Conservation (phyloP, 2,797 vertebrate genomes). For the Melanotaenia boesemani region DNA sequence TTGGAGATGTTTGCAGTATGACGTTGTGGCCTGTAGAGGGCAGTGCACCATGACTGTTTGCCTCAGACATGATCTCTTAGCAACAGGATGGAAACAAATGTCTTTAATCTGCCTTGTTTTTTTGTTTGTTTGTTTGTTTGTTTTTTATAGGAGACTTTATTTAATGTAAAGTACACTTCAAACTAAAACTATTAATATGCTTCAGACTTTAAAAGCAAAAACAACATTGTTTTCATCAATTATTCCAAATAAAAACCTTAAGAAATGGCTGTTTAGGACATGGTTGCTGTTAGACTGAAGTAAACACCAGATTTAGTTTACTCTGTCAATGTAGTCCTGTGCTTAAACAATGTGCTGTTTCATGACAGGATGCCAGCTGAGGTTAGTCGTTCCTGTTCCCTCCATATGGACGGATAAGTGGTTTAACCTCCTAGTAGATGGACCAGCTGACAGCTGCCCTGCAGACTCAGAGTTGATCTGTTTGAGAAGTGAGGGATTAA, state of each 20-base stretch:
- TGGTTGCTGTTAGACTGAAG: not conserved
- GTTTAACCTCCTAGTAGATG: constrained; percentile 68
- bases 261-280: not conserved
- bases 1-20: constrained; percentile 53
- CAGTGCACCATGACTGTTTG: constrained; percentile 3
- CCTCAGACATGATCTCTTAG: not conserved
- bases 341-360: constrained; percentile 26
- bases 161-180: not conserved
- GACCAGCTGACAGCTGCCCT: constrained; percentile 41
- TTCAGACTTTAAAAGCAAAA: not conserved
- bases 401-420: constrained; percentile 76
- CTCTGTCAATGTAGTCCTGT: constrained; percentile 10
- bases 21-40: constrained; percentile 34
- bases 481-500: constrained; percentile 67
- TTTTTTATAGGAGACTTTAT: constrained; percentile 1
- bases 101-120: not conserved
- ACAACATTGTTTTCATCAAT: not conserved
- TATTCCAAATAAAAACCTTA: constrained; percentile 5
- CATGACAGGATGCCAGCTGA: constrained; percentile 49
- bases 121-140: not conserved
- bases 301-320: constrained; percentile 59
- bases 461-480: constrained; percentile 50
- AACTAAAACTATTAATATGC: not conserved
- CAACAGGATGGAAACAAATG: not conserved
- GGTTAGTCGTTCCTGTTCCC: constrained; percentile 21